Base-by-base conservation (phyloP, 2,113 vertebrate species). In the Tauraco erythrolophus region DNA sequence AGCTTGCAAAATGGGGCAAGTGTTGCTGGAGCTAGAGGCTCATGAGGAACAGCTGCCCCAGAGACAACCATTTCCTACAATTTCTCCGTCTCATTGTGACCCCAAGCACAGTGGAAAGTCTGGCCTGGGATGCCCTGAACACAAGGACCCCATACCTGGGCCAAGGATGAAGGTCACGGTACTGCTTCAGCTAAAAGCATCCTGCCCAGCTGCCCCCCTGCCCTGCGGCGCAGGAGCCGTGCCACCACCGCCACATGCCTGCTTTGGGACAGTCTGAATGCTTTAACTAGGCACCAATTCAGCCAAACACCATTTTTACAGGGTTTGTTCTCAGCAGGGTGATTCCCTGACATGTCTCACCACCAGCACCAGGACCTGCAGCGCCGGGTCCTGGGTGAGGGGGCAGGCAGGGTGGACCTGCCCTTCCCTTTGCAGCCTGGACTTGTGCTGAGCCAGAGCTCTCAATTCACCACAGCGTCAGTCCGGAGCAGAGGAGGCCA, bases 401-500 rank as follows among this genome's bases (percentile, higher is more conserved):
- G 48, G 41, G 18, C 39, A 54, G 76, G 77, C 30, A 39, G 35
- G 50, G 22, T 31, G 27, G n/a, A 58, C 61, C 53, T 65, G 60
- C 58, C 51, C 41, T 75, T 22, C n/a, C 21, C 41, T 61, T n/a
- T 45, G 37, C n/a, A 64, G 41, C 12, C n/a, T 21, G 41, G 41
- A 48, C n/a, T 54, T 0, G 1, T 2, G 2, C 35, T 31, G 31
- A 21, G 46, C 4, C 2, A 51, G 72, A 1, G 0, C 31, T 54
- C 68, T 50, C 9, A 2, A 2, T 65, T 51, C 33, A 31, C 45
- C 1, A 18, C 17, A 35, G 43, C 7, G 0, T 45, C 43, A 58
- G 45, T 15, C 43, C 3, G 1, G 53, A 45, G 53, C 61, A 33
- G 33, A 54, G 24, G 7, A 18, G 35, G 19, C 25, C 27, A 28